These are phyloP conservation scores for Stegophylla sp. DNA, from an alignment of 2,888 invertebrate species.

Conservation along the genomic window DNA sequence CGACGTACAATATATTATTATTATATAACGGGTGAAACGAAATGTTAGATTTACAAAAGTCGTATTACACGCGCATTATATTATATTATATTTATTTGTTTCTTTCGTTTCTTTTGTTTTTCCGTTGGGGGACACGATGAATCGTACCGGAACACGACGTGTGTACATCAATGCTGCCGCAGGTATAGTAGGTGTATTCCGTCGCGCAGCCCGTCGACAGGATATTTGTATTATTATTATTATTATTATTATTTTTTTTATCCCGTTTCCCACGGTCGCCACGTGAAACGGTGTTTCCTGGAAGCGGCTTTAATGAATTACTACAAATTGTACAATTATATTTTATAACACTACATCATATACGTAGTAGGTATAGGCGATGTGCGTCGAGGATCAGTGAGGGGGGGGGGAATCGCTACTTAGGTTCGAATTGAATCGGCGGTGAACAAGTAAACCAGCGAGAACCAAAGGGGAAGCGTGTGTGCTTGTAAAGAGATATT, in stretches of 20 bases:
- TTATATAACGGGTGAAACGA: too few species aligned
- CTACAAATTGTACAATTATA: background rate
- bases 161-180: background rate
- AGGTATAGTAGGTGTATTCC: too few species aligned
- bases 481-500: too few species aligned
- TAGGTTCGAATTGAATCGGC: background rate
- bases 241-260: too few species aligned
- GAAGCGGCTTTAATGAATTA: constrained; percentile 19
- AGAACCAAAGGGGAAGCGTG: too few species aligned
- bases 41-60: background rate
- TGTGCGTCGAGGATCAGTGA: background rate
- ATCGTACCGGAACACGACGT: background rate
- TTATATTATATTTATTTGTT: background rate
- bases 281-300: constrained; percentile 28
- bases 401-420: background rate
- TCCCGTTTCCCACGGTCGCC: constrained; percentile 45
- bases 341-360: background rate
- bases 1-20: too few species aligned
- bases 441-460: background rate
- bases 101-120: background rate
- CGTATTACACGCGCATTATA: background rate
- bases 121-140: background rate
- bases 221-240: too few species aligned
- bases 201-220: background rate
- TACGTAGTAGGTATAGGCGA: background rate